Evolutionary conservation across 92 coral and sea anemone species (phyloP).

Genomic region (Siderastrea siderea): DNA sequence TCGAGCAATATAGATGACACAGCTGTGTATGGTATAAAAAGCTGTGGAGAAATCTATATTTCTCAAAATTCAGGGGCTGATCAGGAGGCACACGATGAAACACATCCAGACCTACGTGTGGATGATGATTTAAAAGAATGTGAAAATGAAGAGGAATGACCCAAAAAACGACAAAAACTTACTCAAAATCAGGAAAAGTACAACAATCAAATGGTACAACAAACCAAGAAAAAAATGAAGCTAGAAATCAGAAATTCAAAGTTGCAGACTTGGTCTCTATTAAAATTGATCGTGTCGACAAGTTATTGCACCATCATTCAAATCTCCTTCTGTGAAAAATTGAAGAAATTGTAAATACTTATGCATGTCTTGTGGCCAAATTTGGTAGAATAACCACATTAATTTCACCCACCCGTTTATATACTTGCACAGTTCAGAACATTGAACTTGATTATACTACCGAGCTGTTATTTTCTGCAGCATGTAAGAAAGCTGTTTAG

Average conservation of each 20-base stretch:
- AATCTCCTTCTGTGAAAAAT: constrained; percentile 55
- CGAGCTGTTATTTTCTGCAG: neutral
- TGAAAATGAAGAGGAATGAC: constrained; percentile 13
- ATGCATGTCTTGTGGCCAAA: constrained; percentile 37
- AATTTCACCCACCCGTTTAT: too few relatives aligned
- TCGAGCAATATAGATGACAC: constrained; percentile 42
- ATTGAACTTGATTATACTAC: neutral
- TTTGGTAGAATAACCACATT: too few relatives aligned
- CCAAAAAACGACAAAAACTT: constrained; percentile 28
- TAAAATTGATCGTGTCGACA: constrained; percentile 57
- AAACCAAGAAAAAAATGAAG: constrained; percentile 43
- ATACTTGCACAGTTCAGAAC: neutral
- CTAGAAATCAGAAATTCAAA: constrained; percentile 23
- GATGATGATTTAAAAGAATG: neutral
- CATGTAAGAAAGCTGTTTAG: neutral
- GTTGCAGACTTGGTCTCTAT: constrained; percentile 46
- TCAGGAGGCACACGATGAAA: constrained; percentile 6
- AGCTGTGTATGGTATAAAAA: constrained; percentile 50
- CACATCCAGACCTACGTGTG: neutral
- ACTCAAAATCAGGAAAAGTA: constrained; percentile 45
- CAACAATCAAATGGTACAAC: constrained; percentile 49
- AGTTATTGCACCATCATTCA: constrained; percentile 44
- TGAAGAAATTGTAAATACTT: constrained; percentile 27
- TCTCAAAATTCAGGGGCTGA: neutral
- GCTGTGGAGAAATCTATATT: constrained; percentile 35